phyloP scores from a whole-genome alignment of 2,113 vertebrate genomes.

The Shinisaurus crocodilurus region DNA sequence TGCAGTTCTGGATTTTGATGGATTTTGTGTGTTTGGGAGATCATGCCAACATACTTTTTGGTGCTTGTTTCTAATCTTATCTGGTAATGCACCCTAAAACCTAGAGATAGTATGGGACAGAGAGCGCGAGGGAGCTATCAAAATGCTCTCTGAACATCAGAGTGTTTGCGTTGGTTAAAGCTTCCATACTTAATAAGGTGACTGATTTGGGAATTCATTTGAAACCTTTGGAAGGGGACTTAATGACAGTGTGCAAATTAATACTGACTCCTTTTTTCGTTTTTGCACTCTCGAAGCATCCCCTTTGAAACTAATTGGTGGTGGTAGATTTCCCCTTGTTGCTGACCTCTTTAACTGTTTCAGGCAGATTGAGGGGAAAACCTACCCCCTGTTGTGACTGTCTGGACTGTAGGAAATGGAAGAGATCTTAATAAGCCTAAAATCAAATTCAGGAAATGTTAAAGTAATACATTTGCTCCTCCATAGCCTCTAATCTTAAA shows the following conservation, averaged over 20 bases:
- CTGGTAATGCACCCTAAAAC: background rate
- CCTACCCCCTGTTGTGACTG: background rate
- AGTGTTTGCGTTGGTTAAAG: background rate
- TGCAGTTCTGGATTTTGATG: background rate
- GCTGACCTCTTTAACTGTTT: background rate
- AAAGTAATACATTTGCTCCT: background rate
- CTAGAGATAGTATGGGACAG: background rate
- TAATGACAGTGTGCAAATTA: too few relatives aligned
- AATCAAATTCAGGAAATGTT: conserved; percentile 9
- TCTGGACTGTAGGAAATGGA: background rate
- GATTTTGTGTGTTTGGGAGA: background rate
- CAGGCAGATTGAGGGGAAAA: background rate
- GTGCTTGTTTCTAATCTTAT: background rate
- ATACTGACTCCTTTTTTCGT: background rate
- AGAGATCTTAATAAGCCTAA: conserved; percentile 14
- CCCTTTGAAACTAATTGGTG: background rate
- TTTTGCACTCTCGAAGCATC: background rate
- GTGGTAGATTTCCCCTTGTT: background rate
- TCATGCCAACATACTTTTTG: background rate
- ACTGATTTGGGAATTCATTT: background rate
- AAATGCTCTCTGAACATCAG: background rate
- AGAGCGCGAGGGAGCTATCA: background rate
- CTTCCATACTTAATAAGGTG: background rate
- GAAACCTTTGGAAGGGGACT: background rate
- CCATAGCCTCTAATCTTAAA: background rate